Evolutionary conservation across 1,140 invertebrate genomes (phyloP).

Genomic region (Saxidomus purpurata): DNA sequence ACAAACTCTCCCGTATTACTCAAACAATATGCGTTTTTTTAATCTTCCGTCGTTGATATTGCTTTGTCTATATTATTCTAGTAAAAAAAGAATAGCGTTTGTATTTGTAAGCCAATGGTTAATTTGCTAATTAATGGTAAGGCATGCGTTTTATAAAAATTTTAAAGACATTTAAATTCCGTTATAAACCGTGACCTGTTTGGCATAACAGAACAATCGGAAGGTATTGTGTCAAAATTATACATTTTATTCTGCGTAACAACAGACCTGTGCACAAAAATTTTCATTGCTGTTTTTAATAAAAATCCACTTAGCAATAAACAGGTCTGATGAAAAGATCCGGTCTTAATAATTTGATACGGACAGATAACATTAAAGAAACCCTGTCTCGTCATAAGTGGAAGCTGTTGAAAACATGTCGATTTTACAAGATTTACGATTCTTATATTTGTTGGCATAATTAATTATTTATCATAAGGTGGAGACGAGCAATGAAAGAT

Average conservation of each 20-base stretch:
- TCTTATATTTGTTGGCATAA: not conserved
- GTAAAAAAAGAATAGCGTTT: no score
- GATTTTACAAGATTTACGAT: not conserved
- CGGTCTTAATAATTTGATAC: conserved; percentile 1
- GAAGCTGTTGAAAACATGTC: not conserved
- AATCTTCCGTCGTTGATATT: no score
- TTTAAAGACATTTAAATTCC: no score
- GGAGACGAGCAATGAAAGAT: not conserved
- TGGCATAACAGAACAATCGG: no score
- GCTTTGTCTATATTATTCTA: no score
- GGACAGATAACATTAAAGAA: not conserved
- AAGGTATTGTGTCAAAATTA: no score
- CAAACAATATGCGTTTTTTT: no score
- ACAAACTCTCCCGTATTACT: no score
- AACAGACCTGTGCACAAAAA: not conserved
- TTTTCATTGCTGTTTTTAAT: conserved; percentile 19
- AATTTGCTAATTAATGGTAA: no score
- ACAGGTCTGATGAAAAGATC: not conserved
- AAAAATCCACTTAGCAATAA: not conserved
- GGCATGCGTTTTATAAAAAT: no score
- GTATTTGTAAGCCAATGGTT: no score
- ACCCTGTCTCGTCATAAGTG: not conserved
- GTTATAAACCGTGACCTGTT: no score
- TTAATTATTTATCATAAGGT: not conserved
- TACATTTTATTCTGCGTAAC: not conserved